Conservation (phyloP, 2,113 vertebrate species). For the Lipotes vexillifer region DNA sequence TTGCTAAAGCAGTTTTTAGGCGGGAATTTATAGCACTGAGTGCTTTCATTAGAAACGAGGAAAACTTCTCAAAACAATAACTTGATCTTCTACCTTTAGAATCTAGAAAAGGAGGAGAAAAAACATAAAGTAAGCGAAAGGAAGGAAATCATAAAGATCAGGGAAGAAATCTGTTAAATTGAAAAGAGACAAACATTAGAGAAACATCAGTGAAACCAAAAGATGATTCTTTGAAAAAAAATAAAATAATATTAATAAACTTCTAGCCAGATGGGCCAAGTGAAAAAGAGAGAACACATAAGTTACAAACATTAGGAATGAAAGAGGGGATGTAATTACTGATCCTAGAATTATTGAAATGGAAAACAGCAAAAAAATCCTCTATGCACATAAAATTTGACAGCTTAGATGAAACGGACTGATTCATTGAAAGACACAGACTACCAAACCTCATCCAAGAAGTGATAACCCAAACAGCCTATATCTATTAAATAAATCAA, state of each 20-base stretch:
- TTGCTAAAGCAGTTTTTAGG: neutral
- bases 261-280: neutral
- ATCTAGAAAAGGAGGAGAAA: neutral
- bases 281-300: neutral
- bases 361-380: neutral
- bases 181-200: neutral
- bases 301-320: neutral
- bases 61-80: neutral
- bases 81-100: neutral
- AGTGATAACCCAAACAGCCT: neutral
- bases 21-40: neutral
- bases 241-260: neutral
- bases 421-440: neutral
- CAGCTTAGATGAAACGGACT: neutral
- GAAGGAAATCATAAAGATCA: neutral
- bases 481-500: neutral
- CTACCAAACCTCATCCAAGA: neutral
- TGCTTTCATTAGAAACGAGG: neutral
- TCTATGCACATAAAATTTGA: neutral
- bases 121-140: neutral
- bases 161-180: neutral
- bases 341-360: neutral
- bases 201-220: conserved; percentile 15
- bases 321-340: neutral
- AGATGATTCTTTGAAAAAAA: neutral